A percentile compares a stretch with the other conserved stretches of the same genome.
phyloP scores from a whole-genome alignment of 2,888 invertebrate genomes.

The Eulithis prunata region DNA sequence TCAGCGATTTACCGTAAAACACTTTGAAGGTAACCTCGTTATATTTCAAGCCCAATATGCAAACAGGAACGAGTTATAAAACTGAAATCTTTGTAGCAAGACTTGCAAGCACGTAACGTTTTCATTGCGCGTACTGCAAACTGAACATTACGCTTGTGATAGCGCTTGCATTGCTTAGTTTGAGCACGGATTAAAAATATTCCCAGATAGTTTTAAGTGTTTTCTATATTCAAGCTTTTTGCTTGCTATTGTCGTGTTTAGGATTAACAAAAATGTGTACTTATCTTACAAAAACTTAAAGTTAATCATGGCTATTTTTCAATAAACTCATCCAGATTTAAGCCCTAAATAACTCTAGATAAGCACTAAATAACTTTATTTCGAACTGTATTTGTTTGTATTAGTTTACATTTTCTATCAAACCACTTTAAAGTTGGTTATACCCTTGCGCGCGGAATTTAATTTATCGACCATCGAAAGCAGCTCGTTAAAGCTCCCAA shows the following conservation, averaged over 20 bases:
- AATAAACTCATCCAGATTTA: no score
- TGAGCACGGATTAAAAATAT: conserved; percentile 30
- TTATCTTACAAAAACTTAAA: no score
- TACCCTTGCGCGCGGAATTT: conserved; percentile 33
- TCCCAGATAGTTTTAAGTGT: conserved; percentile 16
- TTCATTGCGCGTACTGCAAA: conserved; percentile 55
- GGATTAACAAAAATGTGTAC: background rate
- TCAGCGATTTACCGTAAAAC: conserved; percentile 24
- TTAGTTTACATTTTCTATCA: conserved; percentile 3
- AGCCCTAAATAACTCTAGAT: background rate
- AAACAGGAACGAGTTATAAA: conserved; percentile 56
- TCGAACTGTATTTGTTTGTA: conserved; percentile 11
- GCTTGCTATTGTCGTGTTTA: background rate
- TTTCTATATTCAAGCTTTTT: conserved; percentile 11
- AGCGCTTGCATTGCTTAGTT: conserved; percentile 56
- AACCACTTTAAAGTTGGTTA: conserved; percentile 4
- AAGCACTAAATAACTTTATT: background rate
- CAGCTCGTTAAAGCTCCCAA: conserved; percentile 41
- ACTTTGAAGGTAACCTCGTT: conserved; percentile 30
- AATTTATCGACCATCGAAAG: conserved; percentile 35
- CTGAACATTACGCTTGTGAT: conserved; percentile 56
- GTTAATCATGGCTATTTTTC: no score
- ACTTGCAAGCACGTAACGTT: conserved; percentile 57
- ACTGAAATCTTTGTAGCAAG: conserved; percentile 50
- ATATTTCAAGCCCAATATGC: conserved; percentile 46